Base-by-base conservation (phyloP, 2,113 vertebrate genomes). In the Ailurus styani region DNA sequence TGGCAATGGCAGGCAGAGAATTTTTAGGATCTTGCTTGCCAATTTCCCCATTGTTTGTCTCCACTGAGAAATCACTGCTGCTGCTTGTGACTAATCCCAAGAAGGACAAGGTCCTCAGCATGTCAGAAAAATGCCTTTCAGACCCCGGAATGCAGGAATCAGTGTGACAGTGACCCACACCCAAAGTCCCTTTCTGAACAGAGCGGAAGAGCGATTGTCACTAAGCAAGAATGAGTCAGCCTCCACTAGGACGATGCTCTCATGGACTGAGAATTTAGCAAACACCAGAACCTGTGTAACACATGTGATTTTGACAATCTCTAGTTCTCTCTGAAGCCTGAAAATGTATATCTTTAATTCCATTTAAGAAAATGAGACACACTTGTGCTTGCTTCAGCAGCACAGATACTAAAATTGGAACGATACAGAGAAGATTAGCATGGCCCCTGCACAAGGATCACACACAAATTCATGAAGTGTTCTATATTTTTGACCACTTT, bases 271-370 rank as follows among this genome's bases (percentile, higher is more conserved):
- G 29, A 64, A 25, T 20, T 85, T 18, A 77, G 31, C 6, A 82
- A 88, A 73, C n/a, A 3, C 2, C 15, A 42, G 23, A 31, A 50
- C 54, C 14, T 29, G 29, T 37, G 17, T 3, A 29, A 57, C 4
- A 3, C 17, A 42, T 45, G 29, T 23, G 57, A 52, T 57, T 50
- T 52, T 64, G 12, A 79, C 10, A 7, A 77, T 27, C 20, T 83
- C 29, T 40, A 73, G 27, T 42, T 42, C 21, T 72, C 10, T 45
- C 40, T 25, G 34, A 85, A 89, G 50, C 23, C 9, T 6, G 66
- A 40, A 87, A 77, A 87, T 78, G 9, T 31, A 45, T 50, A 45
- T 29, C 31, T 88, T 89, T 89, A 23, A 73, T 50, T 97, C 15
- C 50, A 95, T 40, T 40, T 55, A 45, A 68, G 77, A 93, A 83